Conservation (phyloP, 2,888 invertebrate genomes). For the Pterobdella sp. region DNA sequence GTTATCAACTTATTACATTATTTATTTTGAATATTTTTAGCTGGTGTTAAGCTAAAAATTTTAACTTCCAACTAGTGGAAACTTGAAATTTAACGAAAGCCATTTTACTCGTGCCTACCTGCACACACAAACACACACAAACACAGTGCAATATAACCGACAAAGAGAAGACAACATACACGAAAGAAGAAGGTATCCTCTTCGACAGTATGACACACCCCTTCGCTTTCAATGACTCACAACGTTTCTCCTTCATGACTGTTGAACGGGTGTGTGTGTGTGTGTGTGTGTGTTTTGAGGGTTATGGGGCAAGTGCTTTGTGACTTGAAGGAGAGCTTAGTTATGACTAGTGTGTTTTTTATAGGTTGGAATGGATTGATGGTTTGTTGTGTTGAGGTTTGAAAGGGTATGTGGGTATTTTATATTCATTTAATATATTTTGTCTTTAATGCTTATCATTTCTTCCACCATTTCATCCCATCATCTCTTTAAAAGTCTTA, state of each 20-base stretch:
- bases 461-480: background rate
- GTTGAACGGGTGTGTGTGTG: background rate
- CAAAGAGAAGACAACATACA: slow-evolving; percentile 1
- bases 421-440: no score
- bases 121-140: no score
- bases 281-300: background rate
- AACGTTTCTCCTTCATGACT: background rate
- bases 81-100: no score
- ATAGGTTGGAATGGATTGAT: background rate
- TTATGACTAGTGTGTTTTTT: background rate
- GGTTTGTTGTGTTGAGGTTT: background rate
- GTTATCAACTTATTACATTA: no score
- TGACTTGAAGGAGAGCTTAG: background rate
- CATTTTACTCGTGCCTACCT: no score
- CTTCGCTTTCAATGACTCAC: background rate
- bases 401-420: no score
- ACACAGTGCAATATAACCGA: no score
- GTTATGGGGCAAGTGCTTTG: background rate
- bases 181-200: background rate
- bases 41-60: no score
- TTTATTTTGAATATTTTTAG: no score
- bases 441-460: no score
- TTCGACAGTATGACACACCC: background rate
- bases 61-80: no score
- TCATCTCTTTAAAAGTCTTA: background rate